A percentile compares a stretch with the other conserved stretches of the same genome.
Evolutionary conservation across 2,113 vertebrate species (phyloP).

Genomic region (Eurystomus gularis): DNA sequence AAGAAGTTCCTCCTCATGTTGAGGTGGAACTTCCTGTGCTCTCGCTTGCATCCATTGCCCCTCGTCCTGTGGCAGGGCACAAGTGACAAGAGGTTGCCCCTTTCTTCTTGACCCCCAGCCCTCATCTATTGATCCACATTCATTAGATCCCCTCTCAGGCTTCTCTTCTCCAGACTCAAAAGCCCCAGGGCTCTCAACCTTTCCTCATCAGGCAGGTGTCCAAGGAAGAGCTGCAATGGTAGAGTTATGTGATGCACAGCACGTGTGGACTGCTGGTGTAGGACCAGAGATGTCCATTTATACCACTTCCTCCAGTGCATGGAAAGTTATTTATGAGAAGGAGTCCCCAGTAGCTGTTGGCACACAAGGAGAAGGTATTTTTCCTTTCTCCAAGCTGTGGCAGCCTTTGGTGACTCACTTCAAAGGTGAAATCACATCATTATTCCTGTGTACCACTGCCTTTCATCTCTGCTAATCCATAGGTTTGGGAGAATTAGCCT

Average conservation of each 20-base stretch:
- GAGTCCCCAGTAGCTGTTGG: not conserved
- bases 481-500: not conserved
- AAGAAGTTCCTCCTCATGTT: too few species aligned
- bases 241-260: fast-evolving
- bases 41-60: too few species aligned
- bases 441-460: not conserved
- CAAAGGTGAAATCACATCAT: not conserved
- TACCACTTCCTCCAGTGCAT: not conserved
- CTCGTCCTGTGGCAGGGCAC: too few species aligned
- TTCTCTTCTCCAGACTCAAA: too few species aligned
- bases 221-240: too few species aligned
- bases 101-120: too few species aligned
- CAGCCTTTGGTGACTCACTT: not conserved
- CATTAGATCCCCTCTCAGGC: too few species aligned
- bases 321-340: not conserved
- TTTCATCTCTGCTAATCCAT: constrained; percentile 8
- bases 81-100: too few species aligned
- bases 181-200: too few species aligned
- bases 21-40: too few species aligned
- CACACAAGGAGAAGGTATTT: not conserved
- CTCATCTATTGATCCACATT: too few species aligned
- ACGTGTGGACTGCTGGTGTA: not conserved
- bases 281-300: not conserved
- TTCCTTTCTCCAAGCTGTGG: not conserved
- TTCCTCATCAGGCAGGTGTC: too few species aligned